Evolutionary conservation across 2,888 invertebrate genomes (phyloP).

Genomic region (Brachypalpus laphriformis): DNA sequence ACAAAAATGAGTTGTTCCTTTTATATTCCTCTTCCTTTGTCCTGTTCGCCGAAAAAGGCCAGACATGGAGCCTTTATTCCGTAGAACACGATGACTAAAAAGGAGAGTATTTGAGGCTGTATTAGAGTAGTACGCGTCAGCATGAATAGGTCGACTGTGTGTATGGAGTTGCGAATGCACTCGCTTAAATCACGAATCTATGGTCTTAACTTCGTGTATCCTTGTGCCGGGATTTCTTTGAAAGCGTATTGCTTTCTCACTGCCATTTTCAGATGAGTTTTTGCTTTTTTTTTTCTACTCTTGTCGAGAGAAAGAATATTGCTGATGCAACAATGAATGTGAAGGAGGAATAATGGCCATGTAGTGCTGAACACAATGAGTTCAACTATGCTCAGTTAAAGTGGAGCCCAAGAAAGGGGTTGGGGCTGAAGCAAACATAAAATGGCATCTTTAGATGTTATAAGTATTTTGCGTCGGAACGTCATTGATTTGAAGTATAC

Average conservation of each 20-base stretch:
- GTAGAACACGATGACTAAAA: no score
- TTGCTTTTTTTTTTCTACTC: no score
- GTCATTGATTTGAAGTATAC: constrained; percentile 7
- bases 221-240: not conserved
- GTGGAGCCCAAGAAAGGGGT: constrained; percentile 31
- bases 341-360: not conserved
- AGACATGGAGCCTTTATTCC: not conserved
- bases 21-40: constrained; percentile 14
- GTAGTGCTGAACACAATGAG: constrained; percentile 33
- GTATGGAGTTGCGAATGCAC: constrained; percentile 36
- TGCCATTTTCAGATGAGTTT: constrained; percentile 9
- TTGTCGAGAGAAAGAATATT: no score
- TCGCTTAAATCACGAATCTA: constrained; percentile 35
- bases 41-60: not conserved
- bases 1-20: no score
- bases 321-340: no score
- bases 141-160: constrained; percentile 15
- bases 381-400: constrained; percentile 33
- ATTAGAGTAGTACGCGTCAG: constrained; percentile 27
- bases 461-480: constrained; percentile 23
- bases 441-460: constrained; percentile 44
- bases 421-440: no score
- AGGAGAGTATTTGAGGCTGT: not conserved
- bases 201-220: not conserved
- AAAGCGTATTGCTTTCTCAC: not conserved